These are phyloP conservation scores for Cryptoblepharus egeriae DNA, from an alignment of 2,797 vertebrate genomes.

Conservation along the genomic window DNA sequence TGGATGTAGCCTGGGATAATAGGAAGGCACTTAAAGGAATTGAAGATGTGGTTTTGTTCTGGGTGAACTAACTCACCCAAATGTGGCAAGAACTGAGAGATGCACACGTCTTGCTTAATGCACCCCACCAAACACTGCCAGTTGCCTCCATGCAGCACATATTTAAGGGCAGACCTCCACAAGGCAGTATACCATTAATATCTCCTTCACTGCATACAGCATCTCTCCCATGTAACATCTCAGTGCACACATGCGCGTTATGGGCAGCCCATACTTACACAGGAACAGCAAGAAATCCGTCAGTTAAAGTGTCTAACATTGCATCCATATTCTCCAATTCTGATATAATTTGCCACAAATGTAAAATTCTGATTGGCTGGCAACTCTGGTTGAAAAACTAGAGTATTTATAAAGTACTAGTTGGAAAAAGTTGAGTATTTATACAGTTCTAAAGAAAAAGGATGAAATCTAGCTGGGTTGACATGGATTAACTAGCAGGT, in stretches of 20 bases:
- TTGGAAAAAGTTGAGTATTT: no score
- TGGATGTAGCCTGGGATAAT: neutral
- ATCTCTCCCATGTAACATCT: neutral
- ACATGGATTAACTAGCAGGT: neutral
- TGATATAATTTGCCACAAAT: neutral
- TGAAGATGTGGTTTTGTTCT: neutral
- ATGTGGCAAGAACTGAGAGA: neutral
- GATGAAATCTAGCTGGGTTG: no score
- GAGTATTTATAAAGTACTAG: no score
- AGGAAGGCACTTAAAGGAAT: neutral
- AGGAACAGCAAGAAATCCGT: neutral
- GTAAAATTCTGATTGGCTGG: neutral
- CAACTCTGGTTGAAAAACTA: no score
- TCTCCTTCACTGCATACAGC: neutral
- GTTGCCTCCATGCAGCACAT: neutral
- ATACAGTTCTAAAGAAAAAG: no score
- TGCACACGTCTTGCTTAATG: neutral
- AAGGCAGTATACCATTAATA: neutral
- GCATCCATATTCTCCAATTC: neutral
- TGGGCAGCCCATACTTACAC: neutral
- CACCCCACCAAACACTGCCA: neutral
- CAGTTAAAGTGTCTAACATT: neutral
- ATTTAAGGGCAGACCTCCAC: neutral
- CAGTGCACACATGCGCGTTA: no score
- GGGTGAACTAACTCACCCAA: neutral